phyloP scores from a whole-genome alignment of 1,140 invertebrate species.

The Drosophila varians region DNA sequence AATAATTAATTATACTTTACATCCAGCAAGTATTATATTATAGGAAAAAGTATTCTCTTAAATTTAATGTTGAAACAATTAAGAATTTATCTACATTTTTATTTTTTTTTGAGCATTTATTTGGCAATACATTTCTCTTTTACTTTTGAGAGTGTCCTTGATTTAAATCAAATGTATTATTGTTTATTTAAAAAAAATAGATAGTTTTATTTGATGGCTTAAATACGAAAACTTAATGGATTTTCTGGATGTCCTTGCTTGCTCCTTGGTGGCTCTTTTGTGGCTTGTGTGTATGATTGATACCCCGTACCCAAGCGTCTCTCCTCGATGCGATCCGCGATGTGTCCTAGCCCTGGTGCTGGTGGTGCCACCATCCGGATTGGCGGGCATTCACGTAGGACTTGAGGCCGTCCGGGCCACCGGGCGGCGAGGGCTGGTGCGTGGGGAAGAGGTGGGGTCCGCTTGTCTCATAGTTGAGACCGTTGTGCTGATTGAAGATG shows the following conservation, averaged over 20 bases:
- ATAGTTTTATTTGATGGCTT: slow-evolving; percentile 36
- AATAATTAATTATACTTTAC: too few species aligned
- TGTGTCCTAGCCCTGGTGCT: slow-evolving; percentile 53
- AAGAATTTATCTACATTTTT: not conserved
- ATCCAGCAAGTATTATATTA: too few species aligned
- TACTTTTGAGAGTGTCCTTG: not conserved
- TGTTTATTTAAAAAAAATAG: slow-evolving; percentile 21
- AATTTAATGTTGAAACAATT: too few species aligned
- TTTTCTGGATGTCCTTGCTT: slow-evolving; percentile 5
- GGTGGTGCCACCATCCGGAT: slow-evolving; percentile 75
- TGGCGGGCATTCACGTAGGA: slow-evolving; percentile 72
- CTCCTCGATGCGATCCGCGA: not conserved
- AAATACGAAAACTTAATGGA: slow-evolving; percentile 25
- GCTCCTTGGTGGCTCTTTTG: not conserved
- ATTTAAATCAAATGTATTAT: not conserved
- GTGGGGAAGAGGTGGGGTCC: slow-evolving; percentile 73
- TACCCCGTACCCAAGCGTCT: not conserved
- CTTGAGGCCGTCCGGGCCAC: slow-evolving; percentile 54
- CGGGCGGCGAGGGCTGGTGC: slow-evolving; percentile 36
- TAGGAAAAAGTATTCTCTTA: too few species aligned
- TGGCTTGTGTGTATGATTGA: not conserved
- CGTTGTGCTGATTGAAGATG: slow-evolving; percentile 82
- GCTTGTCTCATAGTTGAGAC: slow-evolving; percentile 77
- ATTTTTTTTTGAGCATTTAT: not conserved
- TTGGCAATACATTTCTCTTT: not conserved